Base-by-base conservation (phyloP, 1,140 invertebrate species). In the Drosophila paulistorum region DNA sequence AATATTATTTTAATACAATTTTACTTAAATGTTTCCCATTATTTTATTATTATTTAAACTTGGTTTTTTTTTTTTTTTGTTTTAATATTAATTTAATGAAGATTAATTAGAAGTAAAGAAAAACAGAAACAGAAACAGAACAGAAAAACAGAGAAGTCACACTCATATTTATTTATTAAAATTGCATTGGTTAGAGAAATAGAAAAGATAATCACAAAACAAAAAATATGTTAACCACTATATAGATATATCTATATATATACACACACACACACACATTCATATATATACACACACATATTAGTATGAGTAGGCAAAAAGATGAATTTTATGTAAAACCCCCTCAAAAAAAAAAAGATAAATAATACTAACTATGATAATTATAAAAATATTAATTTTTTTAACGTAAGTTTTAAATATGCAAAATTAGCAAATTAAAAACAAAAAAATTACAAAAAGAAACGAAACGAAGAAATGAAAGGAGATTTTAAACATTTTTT, bases 351-450 rank as follows among this genome's bases (percentile, higher is more conserved):
- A 14, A 30, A 30, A 30, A 30, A 30, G 1, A 30, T 30, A 6
- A 30, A 45, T 45, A 14, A 17, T 45, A 45, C 9, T 30, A 20
- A 17, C 6, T 11, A 51, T 51, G 10, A 51, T 51, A 51, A 51
- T 51, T 23, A 51, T 51, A 37, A 13, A 23, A 54, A 55, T 5
- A 48, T 42, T 10, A 51, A 64, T n/a, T 37, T 79, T 87, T 82
- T 87, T 79, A 87, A 82, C 71, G 82, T 86, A 86, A 87, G 79
- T 87, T 87, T 87, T 89, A 87, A 87, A 73, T 64, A 51, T 33
- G 13, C 26, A 37, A 59, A 35, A 39, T 37, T 33, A 58, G 33
- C 30, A 48, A 48, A 48, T 48, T 48, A 48, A 17, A 48, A 17
- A 48, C 4, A 20, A 48, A 17, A 7, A 48, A n/a, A n/a, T n/a